Evolutionary conservation across 2,888 invertebrate genomes (phyloP), one percentile per base, ranked within the genome.

Genomic region (Napeogenes sylphis): DNA sequence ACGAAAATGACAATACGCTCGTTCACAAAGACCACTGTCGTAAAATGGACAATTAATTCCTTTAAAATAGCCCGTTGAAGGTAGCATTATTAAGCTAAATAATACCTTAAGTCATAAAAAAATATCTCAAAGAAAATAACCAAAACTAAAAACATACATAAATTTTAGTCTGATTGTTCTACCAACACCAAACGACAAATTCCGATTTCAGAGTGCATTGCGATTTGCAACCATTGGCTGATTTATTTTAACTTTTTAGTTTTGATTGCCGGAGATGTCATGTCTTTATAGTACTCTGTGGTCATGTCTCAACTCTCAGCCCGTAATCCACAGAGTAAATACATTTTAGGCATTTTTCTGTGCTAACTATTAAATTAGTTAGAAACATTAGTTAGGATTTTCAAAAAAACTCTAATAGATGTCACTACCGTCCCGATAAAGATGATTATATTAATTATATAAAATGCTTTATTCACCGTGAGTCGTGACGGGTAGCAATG

Each of bases 1-100:
- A 78, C 95, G 94, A 84, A 96, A 98, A 88, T 98, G 97, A 88
- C 98, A 98, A 85, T 97, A 97, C 32, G 97, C 97, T 75, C 98
- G 92, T 72, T 95, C 95, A 87, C 98, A 98, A 58, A 93, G 87
- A 67, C 94, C 95, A 79, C 91, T 93, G 76, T 95, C 93, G 82
- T 93, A 96, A 88, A 95, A 97, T 33, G 98, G 97, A 83, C 98
- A 98, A 74, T 92, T 93, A 69, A 97, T 93, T 75, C 94, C 93
- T 87, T 95, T 95, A 80, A 98, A 98, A 82, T 96, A 95, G 68
- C 97, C 98, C 72, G 96, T 95, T 64, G 97, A 95, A 51, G 97
- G 96, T 78, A 98, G 92, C 98, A 98, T 98, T 82, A 87, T 79
- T 77, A 61, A 60, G 54, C 30, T 62, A 21, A 46, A 46, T 51